Evolutionary conservation across 1,140 invertebrate genomes (phyloP), one percentile per base, ranked within the genome.

Genomic region (Solenopsis invicta): DNA sequence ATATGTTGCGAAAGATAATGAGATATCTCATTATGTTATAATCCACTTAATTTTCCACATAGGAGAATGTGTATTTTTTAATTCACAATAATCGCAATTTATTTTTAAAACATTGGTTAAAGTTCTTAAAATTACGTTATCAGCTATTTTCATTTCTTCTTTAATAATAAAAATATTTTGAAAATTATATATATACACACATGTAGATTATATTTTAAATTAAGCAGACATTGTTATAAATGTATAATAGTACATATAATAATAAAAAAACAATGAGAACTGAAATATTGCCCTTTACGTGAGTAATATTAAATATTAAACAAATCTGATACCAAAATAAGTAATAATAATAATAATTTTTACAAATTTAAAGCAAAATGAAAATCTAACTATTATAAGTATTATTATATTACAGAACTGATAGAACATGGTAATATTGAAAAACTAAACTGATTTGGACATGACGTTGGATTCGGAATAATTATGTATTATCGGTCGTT

Each of bases 241-340:
- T 52, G 69, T 16, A n/a, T n/a, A n/a, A n/a, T n/a, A 72, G 10
- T 4, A 12, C 12, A 72, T 54, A 54, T 34, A 54, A 2, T 54
- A 52, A 72, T 13, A 9, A 66, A 37, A n/a, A 34, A 8, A 48
- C 5, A 24, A 41, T 41, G 6, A 50, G 24, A 50, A 69, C 29
- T 16, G 13, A 67, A 72, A 72, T 29, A 29, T 52, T 56, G 12
- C 34, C 12, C n/a, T 59, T 5, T 21, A 69, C 21, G 4, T 24
- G 4, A 9, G 5, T 45, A 18, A 21, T 21, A 64, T 64, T 34
- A 66, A 64, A 78, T 66, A 64, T 64, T 48, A 67, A 67, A 69
- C 24, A 64, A 24, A 41, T 61, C 10, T n/a, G 16, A 50, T 77
- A 62, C 1, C 12, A 77, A 77, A 59, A 13, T 18, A 21, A 12